phyloP scores from a whole-genome alignment of 2,797 vertebrate species.

The Cetoscarus ocellatus region DNA sequence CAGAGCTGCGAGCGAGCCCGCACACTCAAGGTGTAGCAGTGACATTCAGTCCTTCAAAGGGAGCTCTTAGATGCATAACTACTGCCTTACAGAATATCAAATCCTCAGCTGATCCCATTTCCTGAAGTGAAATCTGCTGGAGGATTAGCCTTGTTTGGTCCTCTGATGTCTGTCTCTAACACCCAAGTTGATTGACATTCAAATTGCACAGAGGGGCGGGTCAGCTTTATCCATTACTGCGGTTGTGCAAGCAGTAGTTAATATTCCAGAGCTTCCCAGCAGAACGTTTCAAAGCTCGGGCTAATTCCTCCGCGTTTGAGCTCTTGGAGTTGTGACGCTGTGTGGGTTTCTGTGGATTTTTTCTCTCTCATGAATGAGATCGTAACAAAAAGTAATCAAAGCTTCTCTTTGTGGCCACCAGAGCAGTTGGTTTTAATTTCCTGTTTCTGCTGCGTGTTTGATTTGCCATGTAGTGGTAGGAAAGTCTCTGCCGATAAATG shows the following conservation, averaged over 20 bases:
- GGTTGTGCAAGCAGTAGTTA: slow-evolving; percentile 25
- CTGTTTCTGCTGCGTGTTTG: slow-evolving; percentile 60
- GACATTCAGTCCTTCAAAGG: slow-evolving; percentile 73
- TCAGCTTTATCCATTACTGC: slow-evolving; percentile 12
- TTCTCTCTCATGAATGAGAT: slow-evolving; percentile 62
- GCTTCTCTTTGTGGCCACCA: slow-evolving; percentile 44
- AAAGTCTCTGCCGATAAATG: slow-evolving; percentile 66
- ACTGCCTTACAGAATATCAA: slow-evolving; percentile 68
- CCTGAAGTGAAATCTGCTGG: slow-evolving; percentile 73
- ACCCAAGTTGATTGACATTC: slow-evolving; percentile 54
- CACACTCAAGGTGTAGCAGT: slow-evolving; percentile 70
- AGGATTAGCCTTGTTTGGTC: slow-evolving; percentile 73
- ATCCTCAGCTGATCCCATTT: slow-evolving; percentile 75
- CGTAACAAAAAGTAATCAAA: slow-evolving; percentile 49
- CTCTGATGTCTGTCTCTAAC: slow-evolving; percentile 60
- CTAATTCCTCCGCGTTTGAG: slow-evolving; percentile 45
- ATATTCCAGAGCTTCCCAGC: slow-evolving; percentile 34
- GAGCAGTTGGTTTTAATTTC: slow-evolving; percentile 80
- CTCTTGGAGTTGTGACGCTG: slow-evolving; percentile 41
- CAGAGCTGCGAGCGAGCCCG: slow-evolving; percentile 33
- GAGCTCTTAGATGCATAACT: slow-evolving; percentile 69
- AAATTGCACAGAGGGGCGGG: slow-evolving; percentile 5
- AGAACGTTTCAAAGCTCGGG: slow-evolving; percentile 26
- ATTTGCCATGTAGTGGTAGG: slow-evolving; percentile 42
- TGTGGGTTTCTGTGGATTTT: slow-evolving; percentile 53